Conservation (phyloP, 2,113 vertebrate species). For the Corythoichthys intestinalis region DNA sequence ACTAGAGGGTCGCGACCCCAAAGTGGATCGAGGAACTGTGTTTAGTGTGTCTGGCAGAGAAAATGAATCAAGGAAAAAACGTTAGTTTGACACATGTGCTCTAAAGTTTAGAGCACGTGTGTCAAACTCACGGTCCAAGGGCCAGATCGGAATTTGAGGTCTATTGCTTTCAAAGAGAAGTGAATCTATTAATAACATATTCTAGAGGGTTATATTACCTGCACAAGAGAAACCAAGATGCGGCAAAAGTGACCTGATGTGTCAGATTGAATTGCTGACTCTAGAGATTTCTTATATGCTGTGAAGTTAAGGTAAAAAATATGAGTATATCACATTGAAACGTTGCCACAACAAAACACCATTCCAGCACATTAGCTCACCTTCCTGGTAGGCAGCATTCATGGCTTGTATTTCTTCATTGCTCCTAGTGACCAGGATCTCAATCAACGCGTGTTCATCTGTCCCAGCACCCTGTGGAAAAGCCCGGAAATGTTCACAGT, state of each 20-base stretch:
- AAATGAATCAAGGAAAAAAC: too few relatives aligned
- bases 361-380: constrained; percentile 53
- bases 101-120: too few relatives aligned
- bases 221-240: constrained; percentile 86
- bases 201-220: constrained; percentile 68
- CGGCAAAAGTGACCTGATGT: constrained; percentile 90
- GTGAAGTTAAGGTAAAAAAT: constrained; percentile 7
- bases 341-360: neutral
- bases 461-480: constrained; percentile 85
- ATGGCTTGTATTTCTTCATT: constrained; percentile 86
- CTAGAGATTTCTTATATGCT: constrained; percentile 86
- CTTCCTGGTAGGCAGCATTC: constrained; percentile 77
- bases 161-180: too few relatives aligned
- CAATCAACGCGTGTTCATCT: constrained; percentile 87
- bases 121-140: too few relatives aligned
- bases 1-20: too few relatives aligned
- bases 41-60: too few relatives aligned
- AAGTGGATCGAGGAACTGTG: too few relatives aligned
- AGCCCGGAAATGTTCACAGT: neutral
- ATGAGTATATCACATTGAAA: neutral
- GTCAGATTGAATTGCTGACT: constrained; percentile 86
- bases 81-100: too few relatives aligned
- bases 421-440: constrained; percentile 88
- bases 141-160: too few relatives aligned
- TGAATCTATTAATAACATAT: too few relatives aligned